phyloP scores from a whole-genome alignment of 2,888 invertebrate genomes.

The Neoaliturus tenellus region DNA sequence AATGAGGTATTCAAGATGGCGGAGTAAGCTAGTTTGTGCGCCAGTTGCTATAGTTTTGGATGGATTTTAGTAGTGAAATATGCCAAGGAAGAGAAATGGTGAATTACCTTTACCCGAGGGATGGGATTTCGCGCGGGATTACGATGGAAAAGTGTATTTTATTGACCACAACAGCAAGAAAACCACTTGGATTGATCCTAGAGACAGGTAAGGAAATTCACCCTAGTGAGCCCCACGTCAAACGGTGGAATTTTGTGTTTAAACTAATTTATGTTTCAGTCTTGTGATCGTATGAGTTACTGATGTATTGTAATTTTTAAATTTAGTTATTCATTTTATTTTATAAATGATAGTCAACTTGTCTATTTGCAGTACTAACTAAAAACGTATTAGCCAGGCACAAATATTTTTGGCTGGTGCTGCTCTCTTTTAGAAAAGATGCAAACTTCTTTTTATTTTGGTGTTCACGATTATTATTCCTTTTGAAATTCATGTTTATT shows the following conservation, averaged over 20 bases:
- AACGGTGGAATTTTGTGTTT: conserved; percentile 64
- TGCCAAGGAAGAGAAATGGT: conserved; percentile 94
- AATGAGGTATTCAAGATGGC: conserved; percentile 92
- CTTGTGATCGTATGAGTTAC: not conserved
- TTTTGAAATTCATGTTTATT: too few relatives aligned
- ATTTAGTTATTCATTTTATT: not conserved
- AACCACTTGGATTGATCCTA: conserved; percentile 99
- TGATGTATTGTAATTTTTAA: not conserved
- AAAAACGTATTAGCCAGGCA: conserved; percentile 10
- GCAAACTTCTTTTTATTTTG: conserved; percentile 55
- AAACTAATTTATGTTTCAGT: not conserved
- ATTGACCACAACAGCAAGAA: conserved; percentile 98
- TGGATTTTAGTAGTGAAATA: conserved; percentile 87
- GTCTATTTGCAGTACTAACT: conserved; percentile 39
- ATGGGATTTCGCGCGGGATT: conserved; percentile 98
- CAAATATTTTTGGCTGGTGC: conserved; percentile 71
- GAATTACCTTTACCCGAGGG: conserved; percentile 98
- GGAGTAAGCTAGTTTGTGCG: conserved; percentile 78
- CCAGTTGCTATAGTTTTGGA: conserved; percentile 77
- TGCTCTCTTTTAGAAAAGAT: conserved; percentile 75
- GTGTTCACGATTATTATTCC: too few relatives aligned
- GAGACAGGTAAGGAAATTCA: conserved; percentile 87
- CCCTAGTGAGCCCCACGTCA: conserved; percentile 64
- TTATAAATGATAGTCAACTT: not conserved
- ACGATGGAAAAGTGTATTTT: conserved; percentile 98